Evolutionary conservation across 2,888 invertebrate species (phyloP), one percentile per base, ranked within the genome.

Genomic region (Quadriops clusia): DNA sequence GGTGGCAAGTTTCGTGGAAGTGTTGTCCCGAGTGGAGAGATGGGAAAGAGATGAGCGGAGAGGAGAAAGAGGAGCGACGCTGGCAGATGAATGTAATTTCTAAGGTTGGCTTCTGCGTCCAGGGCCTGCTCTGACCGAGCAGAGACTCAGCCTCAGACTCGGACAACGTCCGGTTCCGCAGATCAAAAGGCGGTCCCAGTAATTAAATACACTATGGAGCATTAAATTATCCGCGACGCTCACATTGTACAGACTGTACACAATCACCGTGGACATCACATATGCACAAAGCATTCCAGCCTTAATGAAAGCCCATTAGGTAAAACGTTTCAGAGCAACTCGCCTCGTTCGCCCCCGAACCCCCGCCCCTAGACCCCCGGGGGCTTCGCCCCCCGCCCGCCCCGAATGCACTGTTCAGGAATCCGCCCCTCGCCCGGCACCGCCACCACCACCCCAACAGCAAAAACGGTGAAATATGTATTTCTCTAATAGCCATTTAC

Each of bases 251-350:
- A 45, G 51, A 50, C 48, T 49, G 52, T 50, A 53, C 51, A 54
- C 53, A 54, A 54, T 55, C 53, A 56, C 50, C 53, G 52, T 50
- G 53, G 54, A 56, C 58, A 55, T 59, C 58, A 55, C 57, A 56
- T 56, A 58, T 58, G 57, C 58, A 59, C 58, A 59, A 59, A 59
- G 58, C 57, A 57, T 58, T 58, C 56, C 56, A 49, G 51, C 52
- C 54, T 56, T 57, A 58, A 59, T 59, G 58, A 58, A 58, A 57
- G 55, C 51, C 57, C 58, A 58, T 59, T 59, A 57, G 57, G 55
- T 57, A 57, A 58, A 59, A 55, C 55, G 56, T 54, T 57, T 53
- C 53, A 48, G 17, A 23, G 23, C 23, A n/a, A 23, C 23, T 15
- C 18, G 12, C 27, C 16, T 10, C 13, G 12, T n/a, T 12, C 23